Evolutionary conservation across 2,113 vertebrate species (phyloP).

Genomic region (Engraulis encrasicolus): DNA sequence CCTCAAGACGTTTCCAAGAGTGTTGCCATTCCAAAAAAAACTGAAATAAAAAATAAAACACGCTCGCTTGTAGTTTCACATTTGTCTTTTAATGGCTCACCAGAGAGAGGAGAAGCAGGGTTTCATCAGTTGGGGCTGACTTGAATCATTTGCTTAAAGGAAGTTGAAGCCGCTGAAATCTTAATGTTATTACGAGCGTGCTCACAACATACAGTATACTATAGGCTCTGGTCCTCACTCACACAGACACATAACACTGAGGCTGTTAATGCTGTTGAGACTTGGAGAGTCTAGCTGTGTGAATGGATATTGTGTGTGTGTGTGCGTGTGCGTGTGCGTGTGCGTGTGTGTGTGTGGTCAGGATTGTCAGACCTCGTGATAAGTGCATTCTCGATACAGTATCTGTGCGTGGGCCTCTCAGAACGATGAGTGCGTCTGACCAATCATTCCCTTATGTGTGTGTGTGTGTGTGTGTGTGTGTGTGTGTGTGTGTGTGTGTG

Average conservation of each 20-base stretch:
- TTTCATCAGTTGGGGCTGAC: neutral
- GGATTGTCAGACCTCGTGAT: conserved; percentile 39
- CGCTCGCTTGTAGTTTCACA: neutral
- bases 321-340: neutral
- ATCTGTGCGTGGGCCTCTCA: neutral
- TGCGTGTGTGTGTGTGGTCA: conserved; percentile 15
- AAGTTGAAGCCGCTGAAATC: neutral
- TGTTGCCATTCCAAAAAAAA: neutral
- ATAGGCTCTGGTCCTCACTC: neutral
- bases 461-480: conserved; percentile 9
- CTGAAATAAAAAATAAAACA: too few species aligned
- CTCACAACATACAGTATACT: too few species aligned
- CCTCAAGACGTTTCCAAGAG: neutral
- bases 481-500: conserved; percentile 4
- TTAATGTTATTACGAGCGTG: neutral
- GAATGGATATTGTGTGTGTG: neutral
- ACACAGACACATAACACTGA: too few species aligned
- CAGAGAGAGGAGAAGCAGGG: neutral
- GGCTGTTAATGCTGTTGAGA: neutral
- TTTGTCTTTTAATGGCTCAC: neutral
- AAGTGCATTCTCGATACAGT: neutral
- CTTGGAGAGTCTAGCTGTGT: neutral
- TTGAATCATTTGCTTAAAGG: neutral
- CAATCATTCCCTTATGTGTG: conserved; percentile 26
- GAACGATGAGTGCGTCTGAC: conserved; percentile 21